These are phyloP conservation scores for Gobionotothen gibberifrons DNA, from an alignment of 2,797 vertebrate genomes.

Conservation along the genomic window DNA sequence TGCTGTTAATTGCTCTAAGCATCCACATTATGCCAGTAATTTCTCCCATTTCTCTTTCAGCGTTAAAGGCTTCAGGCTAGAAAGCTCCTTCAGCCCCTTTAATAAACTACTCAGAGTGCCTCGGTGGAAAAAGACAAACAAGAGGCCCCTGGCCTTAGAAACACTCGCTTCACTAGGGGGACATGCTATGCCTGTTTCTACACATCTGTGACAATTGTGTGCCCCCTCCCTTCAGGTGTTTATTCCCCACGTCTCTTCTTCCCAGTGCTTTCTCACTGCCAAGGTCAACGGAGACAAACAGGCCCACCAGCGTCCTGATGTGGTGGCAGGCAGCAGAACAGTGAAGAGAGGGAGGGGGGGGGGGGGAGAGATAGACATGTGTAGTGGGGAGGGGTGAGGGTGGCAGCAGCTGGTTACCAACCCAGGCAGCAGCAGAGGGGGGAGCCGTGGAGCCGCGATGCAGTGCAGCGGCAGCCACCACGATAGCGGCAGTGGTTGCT, in stretches of 20 bases:
- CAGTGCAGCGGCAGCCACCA: constrained; percentile 25
- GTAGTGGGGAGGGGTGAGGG: constrained; percentile 58
- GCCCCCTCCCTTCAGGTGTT: constrained; percentile 74
- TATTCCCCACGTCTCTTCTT: constrained; percentile 77
- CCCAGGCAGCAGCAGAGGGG: constrained; percentile 50
- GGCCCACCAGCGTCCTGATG: constrained; percentile 97
- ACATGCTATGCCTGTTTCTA: constrained; percentile 63
- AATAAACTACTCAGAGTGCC: constrained; percentile 69
- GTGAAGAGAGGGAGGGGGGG: constrained; percentile 32
- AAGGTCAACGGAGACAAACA: constrained; percentile 99
- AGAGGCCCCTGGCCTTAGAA: constrained; percentile 70
- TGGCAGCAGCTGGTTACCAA: constrained; percentile 77
- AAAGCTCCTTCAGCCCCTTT: constrained; percentile 71
- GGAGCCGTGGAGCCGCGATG: constrained; percentile 42
- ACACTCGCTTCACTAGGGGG: constrained; percentile 53
- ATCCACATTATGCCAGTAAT: constrained; percentile 92
- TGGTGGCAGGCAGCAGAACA: constrained; percentile 77
- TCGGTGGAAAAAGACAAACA: constrained; percentile 77
- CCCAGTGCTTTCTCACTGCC: constrained; percentile 91
- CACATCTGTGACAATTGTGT: constrained; percentile 69
- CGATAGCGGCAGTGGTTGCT: constrained; percentile 71
- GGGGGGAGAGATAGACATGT: constrained; percentile 52
- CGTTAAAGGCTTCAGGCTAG: constrained; percentile 64
- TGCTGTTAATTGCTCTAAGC: constrained; percentile 94
- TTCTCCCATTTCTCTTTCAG: constrained; percentile 91